These are phyloP conservation scores for Atherinomorus stipes DNA, from an alignment of 2,113 vertebrate species.

Conservation along the genomic window DNA sequence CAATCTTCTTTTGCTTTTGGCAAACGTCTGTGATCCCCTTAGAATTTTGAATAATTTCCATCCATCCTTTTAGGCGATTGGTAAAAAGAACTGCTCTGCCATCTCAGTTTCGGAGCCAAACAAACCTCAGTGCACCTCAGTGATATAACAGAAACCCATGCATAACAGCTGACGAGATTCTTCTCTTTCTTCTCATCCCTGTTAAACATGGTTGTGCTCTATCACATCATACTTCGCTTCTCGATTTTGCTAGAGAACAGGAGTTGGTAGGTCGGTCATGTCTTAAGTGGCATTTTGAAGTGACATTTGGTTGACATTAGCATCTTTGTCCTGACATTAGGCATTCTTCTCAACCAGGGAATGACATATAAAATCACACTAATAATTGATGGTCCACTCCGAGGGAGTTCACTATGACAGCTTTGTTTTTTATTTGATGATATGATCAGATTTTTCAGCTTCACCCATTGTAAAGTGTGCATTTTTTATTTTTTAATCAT, in stretches of 20 bases:
- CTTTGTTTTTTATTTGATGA: not conserved
- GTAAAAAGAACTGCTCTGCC: not conserved
- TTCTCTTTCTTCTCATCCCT: not conserved
- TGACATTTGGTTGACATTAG: slow-evolving; percentile 74
- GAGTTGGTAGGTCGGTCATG: slow-evolving; percentile 39
- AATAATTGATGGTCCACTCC: slow-evolving; percentile 27
- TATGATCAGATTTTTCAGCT: no score
- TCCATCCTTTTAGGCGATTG: not conserved
- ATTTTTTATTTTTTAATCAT: not conserved
- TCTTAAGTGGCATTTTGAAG: slow-evolving; percentile 57
- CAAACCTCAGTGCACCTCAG: not conserved
- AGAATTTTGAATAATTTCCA: not conserved
- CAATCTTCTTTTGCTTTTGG: no score
- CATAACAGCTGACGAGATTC: no score
- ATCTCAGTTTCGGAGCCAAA: not conserved
- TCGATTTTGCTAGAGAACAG: slow-evolving; percentile 17
- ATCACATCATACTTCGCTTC: slow-evolving; percentile 21
- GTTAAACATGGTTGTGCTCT: not conserved
- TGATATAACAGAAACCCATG: not conserved
- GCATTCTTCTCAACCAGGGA: slow-evolving; percentile 33
- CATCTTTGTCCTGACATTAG: slow-evolving; percentile 63
- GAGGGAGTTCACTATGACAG: not conserved
- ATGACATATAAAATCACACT: slow-evolving; percentile 38
- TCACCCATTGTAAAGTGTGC: not conserved
- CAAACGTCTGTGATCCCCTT: not conserved